phyloP scores from a whole-genome alignment of 2,888 invertebrate species.

The Ischnus inquisitorius region DNA sequence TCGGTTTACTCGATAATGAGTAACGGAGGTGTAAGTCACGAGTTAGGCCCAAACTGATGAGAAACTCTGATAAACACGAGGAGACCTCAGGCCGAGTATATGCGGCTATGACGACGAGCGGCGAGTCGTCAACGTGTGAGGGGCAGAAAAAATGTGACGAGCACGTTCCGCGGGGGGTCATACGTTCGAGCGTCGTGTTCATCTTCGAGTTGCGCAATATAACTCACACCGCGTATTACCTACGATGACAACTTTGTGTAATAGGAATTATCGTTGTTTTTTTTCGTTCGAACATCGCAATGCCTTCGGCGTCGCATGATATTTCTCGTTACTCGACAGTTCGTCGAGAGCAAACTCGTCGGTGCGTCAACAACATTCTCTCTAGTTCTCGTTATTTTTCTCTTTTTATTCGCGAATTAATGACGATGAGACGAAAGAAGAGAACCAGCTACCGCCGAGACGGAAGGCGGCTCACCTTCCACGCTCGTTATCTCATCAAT shows the following conservation, averaged over 20 bases:
- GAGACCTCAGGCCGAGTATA: conserved; percentile 63
- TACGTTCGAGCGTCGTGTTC: conserved; percentile 33
- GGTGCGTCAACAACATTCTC: neutral
- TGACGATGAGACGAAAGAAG: neutral
- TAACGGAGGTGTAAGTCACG: neutral
- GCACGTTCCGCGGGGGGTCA: conserved; percentile 55
- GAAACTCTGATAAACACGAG: conserved; percentile 43
- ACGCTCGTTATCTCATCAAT: conserved; percentile 1
- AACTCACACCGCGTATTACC: conserved; percentile 12
- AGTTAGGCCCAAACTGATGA: conserved; percentile 10
- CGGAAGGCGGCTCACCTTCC: conserved; percentile 7
- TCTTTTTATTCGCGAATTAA: neutral
- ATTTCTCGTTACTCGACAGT: neutral
- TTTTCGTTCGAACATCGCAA: neutral
- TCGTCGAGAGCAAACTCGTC: neutral
- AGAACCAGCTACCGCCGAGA: neutral
- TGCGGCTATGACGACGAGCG: conserved; percentile 32
- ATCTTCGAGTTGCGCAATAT: conserved; percentile 15
- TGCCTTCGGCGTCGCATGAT: neutral
- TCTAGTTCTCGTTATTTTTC: neutral
- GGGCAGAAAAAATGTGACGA: conserved; percentile 47
- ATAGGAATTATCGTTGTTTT: neutral
- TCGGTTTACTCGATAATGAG: neutral
- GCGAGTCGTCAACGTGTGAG: conserved; percentile 46
- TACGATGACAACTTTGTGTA: neutral